phyloP scores from a whole-genome alignment of 2,797 vertebrate genomes.

The Trematomus bernacchii region DNA sequence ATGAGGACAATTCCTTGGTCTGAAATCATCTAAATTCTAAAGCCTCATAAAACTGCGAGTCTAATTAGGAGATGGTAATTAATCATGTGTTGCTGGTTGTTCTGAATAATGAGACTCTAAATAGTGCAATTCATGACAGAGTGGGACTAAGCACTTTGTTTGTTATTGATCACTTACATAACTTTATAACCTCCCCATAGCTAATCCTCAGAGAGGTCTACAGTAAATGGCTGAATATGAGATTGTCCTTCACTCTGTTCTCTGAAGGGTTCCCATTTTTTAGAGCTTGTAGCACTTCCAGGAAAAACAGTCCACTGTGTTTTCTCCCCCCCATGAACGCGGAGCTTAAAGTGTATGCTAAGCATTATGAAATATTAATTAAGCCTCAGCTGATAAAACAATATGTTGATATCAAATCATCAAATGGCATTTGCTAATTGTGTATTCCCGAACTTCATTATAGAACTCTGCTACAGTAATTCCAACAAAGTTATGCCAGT shows the following conservation, averaged over 20 bases:
- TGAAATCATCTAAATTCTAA: constrained; percentile 76
- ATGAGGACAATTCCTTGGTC: constrained; percentile 77
- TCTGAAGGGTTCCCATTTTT: background rate
- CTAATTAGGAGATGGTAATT: constrained; percentile 80
- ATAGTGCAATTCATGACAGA: constrained; percentile 68
- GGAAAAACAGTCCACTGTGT: background rate
- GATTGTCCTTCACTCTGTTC: background rate
- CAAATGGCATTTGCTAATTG: constrained; percentile 69
- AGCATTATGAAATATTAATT: constrained; percentile 71
- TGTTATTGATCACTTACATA: constrained; percentile 58
- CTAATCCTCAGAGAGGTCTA: constrained; percentile 15
- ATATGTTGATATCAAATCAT: constrained; percentile 66
- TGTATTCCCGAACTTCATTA: constrained; percentile 70
- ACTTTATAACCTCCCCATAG: constrained; percentile 30
- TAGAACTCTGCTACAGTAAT: constrained; percentile 67
- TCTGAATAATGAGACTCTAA: constrained; percentile 73
- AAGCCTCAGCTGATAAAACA: constrained; percentile 70
- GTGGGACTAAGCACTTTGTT: constrained; percentile 63
- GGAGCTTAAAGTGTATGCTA: constrained; percentile 2
- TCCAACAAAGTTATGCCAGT: constrained; percentile 63
- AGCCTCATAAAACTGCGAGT: constrained; percentile 72
- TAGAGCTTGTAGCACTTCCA: background rate
- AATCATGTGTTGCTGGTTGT: constrained; percentile 73
- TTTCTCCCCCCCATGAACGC: background rate
- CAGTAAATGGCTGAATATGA: constrained; percentile 23